Evolutionary conservation across 2,797 vertebrate species (phyloP).

Genomic region (Dicrostonyx torquatus): DNA sequence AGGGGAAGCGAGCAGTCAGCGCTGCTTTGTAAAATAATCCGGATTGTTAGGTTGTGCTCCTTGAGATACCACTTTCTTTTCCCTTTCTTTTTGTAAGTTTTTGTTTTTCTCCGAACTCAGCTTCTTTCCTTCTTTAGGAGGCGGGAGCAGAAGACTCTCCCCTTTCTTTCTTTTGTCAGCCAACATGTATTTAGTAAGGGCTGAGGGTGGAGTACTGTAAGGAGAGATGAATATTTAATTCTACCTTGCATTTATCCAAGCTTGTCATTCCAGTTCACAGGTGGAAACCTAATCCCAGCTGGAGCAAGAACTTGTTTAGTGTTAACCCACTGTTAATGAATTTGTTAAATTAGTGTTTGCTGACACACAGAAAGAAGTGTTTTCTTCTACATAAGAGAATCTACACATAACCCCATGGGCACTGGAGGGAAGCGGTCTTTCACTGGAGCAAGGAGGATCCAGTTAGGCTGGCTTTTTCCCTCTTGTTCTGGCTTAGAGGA

Average conservation of each 20-base stretch:
- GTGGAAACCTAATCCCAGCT: conserved; percentile 84
- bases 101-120: conserved; percentile 16
- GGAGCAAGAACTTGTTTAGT: conserved; percentile 77
- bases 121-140: neutral
- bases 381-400: conserved; percentile 84
- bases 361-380: conserved; percentile 82
- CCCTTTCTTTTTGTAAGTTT: neutral
- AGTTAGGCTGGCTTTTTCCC: conserved; percentile 77
- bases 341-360: conserved; percentile 85
- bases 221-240: conserved; percentile 48
- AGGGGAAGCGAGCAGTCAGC: neutral
- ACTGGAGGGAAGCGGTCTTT: conserved; percentile 81
- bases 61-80: conserved; percentile 24
- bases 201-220: neutral
- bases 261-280: conserved; percentile 76
- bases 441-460: conserved; percentile 69
- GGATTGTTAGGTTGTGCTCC: neutral
- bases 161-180: conserved; percentile 35
- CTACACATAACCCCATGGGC: conserved; percentile 78
- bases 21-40: neutral
- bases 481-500: conserved; percentile 44
- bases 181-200: conserved; percentile 29
- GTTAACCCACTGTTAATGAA: conserved; percentile 85
- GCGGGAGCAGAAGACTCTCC: neutral
- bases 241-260: conserved; percentile 63